Conservation (phyloP, 2,113 vertebrate genomes). For the Mystacornis crossleyi region DNA sequence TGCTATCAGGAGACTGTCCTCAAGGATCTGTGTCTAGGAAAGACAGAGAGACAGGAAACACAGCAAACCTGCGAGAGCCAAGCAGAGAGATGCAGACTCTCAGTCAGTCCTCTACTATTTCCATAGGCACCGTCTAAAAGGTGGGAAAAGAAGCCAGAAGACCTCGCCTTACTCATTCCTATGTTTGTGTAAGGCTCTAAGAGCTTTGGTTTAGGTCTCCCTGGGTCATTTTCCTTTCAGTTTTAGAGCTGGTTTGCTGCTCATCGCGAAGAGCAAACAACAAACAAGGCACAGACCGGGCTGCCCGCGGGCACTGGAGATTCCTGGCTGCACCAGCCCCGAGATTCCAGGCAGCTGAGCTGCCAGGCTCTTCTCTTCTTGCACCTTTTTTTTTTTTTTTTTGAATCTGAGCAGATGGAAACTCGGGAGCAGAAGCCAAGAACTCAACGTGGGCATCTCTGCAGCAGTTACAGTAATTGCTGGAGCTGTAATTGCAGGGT, state of each 20-base stretch:
- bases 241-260: neutral
- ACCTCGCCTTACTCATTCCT: neutral
- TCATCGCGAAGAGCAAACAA: neutral
- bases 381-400: slow-evolving; percentile 52
- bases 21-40: neutral
- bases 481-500: slow-evolving; percentile 51
- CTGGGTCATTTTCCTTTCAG: neutral
- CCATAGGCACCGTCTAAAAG: neutral
- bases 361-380: slow-evolving; percentile 21
- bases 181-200: neutral
- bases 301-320: neutral
- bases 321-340: neutral
- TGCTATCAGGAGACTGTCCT: neutral
- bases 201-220: neutral
- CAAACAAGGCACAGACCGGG: neutral
- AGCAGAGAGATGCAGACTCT: neutral
- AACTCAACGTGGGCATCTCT: slow-evolving; percentile 54
- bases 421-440: slow-evolving; percentile 56
- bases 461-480: slow-evolving; percentile 52
- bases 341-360: neutral
- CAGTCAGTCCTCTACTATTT: neutral
- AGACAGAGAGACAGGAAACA: neutral
- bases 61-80: neutral
- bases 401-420: slow-evolving; percentile 73
- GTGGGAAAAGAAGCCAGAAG: neutral